A percentile compares a stretch with the other conserved stretches of the same genome.
These are phyloP conservation scores for Ormia ochracea DNA, from an alignment of 2,888 invertebrate genomes.

Conservation along the genomic window DNA sequence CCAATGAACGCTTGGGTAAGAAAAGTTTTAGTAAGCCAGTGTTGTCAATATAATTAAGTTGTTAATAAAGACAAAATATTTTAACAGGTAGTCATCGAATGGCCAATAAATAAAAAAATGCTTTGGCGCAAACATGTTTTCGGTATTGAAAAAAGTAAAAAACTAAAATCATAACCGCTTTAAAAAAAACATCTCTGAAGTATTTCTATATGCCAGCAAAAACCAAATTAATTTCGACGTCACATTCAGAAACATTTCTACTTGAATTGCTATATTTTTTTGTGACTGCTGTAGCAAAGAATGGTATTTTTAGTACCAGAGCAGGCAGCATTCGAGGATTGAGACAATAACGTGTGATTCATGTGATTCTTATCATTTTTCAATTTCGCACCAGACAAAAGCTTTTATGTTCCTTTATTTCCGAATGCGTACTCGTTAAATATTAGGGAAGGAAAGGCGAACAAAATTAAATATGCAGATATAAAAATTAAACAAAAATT, in stretches of 20 bases:
- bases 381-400: conserved; percentile 73
- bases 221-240: no score
- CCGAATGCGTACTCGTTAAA: neutral
- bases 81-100: neutral
- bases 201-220: no score
- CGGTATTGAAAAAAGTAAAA: neutral
- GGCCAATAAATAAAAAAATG: neutral
- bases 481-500: no score
- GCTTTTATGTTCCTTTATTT: neutral
- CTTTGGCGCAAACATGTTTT: neutral
- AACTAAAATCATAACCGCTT: no score
- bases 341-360: conserved; percentile 60
- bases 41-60: neutral
- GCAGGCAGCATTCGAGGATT: conserved; percentile 60
- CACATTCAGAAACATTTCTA: no score
- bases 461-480: conserved; percentile 6
- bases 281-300: neutral
- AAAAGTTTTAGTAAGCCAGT: neutral
- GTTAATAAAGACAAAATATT: neutral
- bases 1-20: neutral
- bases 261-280: neutral
- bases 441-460: conserved; percentile 1
- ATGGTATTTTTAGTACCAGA: conserved; percentile 15
- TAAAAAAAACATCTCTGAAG: no score
- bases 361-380: conserved; percentile 73